Conservation (phyloP, 2,888 invertebrate species). For the Pardosa pseudoannulata region DNA sequence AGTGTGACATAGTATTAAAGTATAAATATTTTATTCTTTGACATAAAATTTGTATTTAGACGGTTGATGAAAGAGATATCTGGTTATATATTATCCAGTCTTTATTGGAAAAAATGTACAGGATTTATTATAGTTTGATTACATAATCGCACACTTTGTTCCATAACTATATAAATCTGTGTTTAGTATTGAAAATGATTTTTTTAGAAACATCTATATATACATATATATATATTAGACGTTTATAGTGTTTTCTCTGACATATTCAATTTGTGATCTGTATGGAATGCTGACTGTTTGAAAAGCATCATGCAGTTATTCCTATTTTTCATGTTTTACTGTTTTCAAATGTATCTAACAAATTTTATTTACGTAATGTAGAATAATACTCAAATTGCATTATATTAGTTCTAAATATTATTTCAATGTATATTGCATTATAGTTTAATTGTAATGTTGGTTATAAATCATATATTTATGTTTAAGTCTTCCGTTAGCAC, state of each 20-base stretch:
- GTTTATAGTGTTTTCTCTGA: conserved; percentile 66
- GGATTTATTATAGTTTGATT: conserved; percentile 68
- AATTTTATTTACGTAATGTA: conserved; percentile 42
- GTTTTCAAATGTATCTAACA: conserved; percentile 54
- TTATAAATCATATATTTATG: conserved; percentile 57
- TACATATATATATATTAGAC: conserved; percentile 55
- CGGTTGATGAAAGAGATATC: conserved; percentile 32
- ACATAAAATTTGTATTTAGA: conserved; percentile 70
- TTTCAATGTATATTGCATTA: conserved; percentile 44
- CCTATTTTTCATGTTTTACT: conserved; percentile 72
- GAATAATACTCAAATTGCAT: neutral
- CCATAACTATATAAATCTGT: conserved; percentile 57
- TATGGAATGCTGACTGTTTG: conserved; percentile 48
- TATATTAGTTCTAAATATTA: conserved; percentile 41
- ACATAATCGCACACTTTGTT: conserved; percentile 70
- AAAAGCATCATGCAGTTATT: conserved; percentile 43
- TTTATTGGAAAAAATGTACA: conserved; percentile 39
- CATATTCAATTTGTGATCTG: conserved; percentile 68
- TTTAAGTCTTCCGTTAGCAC: conserved; percentile 68
- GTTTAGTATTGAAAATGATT: conserved; percentile 65
- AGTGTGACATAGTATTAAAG: conserved; percentile 71
- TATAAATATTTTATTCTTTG: conserved; percentile 73
- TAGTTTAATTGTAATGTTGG: conserved; percentile 48
- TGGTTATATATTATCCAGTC: conserved; percentile 55
- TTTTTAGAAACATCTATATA: conserved; percentile 63